Base-by-base conservation (phyloP, 2,797 vertebrate species). In the Pampus argenteus region DNA sequence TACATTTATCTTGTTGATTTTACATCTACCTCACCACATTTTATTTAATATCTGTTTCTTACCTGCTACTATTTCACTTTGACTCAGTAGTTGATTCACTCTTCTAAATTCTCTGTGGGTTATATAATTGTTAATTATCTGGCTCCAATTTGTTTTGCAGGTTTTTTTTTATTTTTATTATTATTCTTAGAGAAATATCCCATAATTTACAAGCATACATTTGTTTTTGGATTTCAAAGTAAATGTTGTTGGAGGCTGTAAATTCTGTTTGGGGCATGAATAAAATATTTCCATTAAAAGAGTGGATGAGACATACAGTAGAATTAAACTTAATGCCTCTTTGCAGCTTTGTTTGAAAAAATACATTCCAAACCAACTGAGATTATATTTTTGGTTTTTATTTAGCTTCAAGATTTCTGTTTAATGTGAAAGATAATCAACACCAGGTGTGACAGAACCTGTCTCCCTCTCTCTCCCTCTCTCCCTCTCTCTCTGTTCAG, bases 21-120 rank as follows among this genome's bases (percentile, higher is more conserved):
- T 64, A 51, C 74, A 88, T 89, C 93, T 95, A 95, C 94, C 94
- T 95, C 94, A 91, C 87, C 22, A 42, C 82, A 42, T 79, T n/a
- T 74, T 78, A 76, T 79, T 77, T 9, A 57, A 63, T 66, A 45
- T 79, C 31, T 84, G 17, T 79, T 55, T 82, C 66, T 85, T 69
- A 62, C 56, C 48, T 51, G 55, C 67, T 42, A 58, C 51, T 52
- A 47, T 82, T 57, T 82, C 56, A 73, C 63, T 55, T 57, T 29
- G 47, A 76, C 51, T 78, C 52, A 76, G 50, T 44, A 70, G 40
- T 84, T 66, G 81, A 76, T 78, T 78, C 57, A 72, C 51, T 45
- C 42, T 26, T 64, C 61, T 51, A 65, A 73, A 79, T 80, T 51
- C 34, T 56, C 40, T 85, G 67, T 66, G 45, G 26, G 58, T 59